These are phyloP conservation scores for Lucinisca nassula DNA, from an alignment of 2,888 invertebrate genomes.

Conservation along the genomic window DNA sequence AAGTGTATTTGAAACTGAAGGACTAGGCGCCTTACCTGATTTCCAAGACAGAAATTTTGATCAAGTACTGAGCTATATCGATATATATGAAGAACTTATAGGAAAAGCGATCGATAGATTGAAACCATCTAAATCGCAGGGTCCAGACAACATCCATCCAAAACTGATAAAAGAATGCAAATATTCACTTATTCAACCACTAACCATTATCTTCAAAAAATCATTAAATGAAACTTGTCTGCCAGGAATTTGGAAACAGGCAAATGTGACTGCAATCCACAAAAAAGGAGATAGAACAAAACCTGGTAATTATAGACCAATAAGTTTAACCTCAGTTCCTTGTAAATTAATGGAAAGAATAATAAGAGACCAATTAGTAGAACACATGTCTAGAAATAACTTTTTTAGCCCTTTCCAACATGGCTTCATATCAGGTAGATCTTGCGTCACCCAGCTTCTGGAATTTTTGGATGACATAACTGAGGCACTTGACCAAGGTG, in stretches of 20 bases:
- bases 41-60: not conserved
- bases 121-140: not conserved
- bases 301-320: not conserved
- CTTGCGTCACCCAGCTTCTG: not conserved
- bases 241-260: not conserved
- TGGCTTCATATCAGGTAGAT: conserved; percentile 9
- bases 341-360: not conserved
- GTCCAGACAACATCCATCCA: not conserved
- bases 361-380: conserved; percentile 1
- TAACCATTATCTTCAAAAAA: not conserved
- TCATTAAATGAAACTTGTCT: not conserved
- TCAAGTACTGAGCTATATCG: not conserved
- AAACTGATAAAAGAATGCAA: not conserved
- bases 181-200: not conserved
- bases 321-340: not conserved
- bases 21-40: not conserved
- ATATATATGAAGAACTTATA: not conserved
- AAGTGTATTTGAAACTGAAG: conserved; percentile 19
- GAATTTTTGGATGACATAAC: conserved; percentile 4
- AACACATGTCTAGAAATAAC: not conserved
- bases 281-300: not conserved
- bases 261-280: not conserved
- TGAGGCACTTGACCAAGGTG: not conserved
- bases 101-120: not conserved
- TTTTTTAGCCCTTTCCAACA: not conserved